Percentiles rank a stretch among this genome's conserved stretches.
phyloP scores from a whole-genome alignment of 2,888 invertebrate genomes.

The Noctua janthe region DNA sequence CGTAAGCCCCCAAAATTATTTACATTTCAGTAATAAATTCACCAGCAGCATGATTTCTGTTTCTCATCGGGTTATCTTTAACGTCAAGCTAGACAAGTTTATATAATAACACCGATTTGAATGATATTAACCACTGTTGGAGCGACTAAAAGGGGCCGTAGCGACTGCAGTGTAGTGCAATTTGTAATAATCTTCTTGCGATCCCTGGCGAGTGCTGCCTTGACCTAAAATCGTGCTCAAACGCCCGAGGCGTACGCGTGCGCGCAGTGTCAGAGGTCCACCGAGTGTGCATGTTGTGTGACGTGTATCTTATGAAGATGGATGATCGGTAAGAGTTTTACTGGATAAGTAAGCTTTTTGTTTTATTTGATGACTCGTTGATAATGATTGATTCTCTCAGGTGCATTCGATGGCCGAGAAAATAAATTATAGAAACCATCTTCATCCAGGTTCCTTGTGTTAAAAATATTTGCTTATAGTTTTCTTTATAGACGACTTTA shows the following conservation, averaged over 20 bases:
- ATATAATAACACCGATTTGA: conserved; percentile 56
- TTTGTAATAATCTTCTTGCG: conserved; percentile 83
- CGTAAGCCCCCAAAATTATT: conserved; percentile 39
- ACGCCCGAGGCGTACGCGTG: conserved; percentile 75
- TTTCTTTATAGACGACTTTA: not conserved
- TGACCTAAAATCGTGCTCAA: conserved; percentile 86
- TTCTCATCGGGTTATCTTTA: conserved; percentile 57
- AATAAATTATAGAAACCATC: not conserved
- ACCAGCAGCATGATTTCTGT: conserved; percentile 52
- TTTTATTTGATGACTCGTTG: conserved; percentile 45
- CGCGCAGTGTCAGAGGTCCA: conserved; percentile 76
- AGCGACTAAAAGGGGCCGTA: conserved; percentile 60
- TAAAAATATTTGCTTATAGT: not conserved
- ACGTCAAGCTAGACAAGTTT: conserved; percentile 60
- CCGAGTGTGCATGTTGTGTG: conserved; percentile 64
- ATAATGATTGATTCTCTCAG: conserved; percentile 40
- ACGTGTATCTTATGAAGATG: conserved; percentile 62
- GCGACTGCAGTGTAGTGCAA: conserved; percentile 70
- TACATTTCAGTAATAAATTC: conserved; percentile 50
- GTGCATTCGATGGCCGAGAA: conserved; percentile 1
- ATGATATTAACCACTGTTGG: conserved; percentile 64
- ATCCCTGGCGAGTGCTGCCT: conserved; percentile 84
- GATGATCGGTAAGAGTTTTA: conserved; percentile 56
- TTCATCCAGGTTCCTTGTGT: not conserved
- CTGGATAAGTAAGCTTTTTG: conserved; percentile 42